Evolutionary conservation across 2,888 invertebrate genomes (phyloP), one percentile per base, ranked within the genome.

Genomic region (Chloroclystis v-ata): DNA sequence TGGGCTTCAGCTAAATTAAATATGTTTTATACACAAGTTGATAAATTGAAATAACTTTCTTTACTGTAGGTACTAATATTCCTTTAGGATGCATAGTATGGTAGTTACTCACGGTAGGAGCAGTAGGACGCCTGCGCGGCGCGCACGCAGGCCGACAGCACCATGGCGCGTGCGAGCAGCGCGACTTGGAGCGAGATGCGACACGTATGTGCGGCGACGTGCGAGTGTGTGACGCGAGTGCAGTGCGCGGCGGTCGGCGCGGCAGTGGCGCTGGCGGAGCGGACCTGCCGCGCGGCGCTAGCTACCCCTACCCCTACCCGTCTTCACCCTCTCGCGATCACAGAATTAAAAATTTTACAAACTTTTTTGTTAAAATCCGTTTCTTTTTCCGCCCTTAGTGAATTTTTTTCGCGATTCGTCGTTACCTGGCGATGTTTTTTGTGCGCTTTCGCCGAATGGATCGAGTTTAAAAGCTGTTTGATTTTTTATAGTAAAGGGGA

Each of bases 301-400:
- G 38, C 38, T 47, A 55, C 62, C 63, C 47, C 61, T 50, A 20
- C 70, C 60, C 60, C 60, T 61, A 45, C 62, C 50, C 24, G 69
- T 59, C 59, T 38, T 65, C 53, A 66, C 67, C 67, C 65, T 63
- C 74, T 14, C 33, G 13, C n/a, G 66, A 72, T 74, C 71, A 70
- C 66, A 73, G 82, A 82, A 85, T 86, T 82, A 77, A 78, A 81
- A 67, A 72, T 77, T 78, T 70, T 59, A 51, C 44, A 65, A 71
- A 79, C 78, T 84, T 86, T 84, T 86, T 86, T 85, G 67, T 79
- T 57, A 64, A 71, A 87, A 85, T 86, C 84, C 82, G 83, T 84
- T 85, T 80, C 85, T 87, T 86, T 81, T 88, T 84, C 82, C 83
- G 78, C 85, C 85, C 84, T 81, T 84, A 78, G 84, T 83, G 83